Evolutionary conservation across 2,797 vertebrate genomes (phyloP), one percentile per base, ranked within the genome.

Genomic region (Gymnothorax javanicus): DNA sequence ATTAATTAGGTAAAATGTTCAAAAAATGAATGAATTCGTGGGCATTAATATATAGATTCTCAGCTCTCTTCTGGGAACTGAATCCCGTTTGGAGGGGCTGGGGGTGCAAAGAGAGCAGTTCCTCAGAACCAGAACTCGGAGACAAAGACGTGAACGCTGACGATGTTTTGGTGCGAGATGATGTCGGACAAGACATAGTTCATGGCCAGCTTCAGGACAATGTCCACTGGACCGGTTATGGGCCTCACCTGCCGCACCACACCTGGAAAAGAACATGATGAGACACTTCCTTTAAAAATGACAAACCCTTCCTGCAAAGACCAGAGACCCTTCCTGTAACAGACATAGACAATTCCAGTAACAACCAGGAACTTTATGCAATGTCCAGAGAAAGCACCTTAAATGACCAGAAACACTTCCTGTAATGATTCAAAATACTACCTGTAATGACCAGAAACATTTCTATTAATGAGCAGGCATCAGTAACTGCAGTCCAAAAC

Each of bases 121-220:
- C 86, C 94, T 95, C 93, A 99, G 95, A 99, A 99, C 98, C 98
- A 99, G 91, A 97, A 99, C 94, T 99, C 97, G 0, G 98, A 98
- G 86, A 99, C 96, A 3, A 97, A 98, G 92, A 99, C 94, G 90
- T 98, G 96, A 58, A 99, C 97, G 0, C 98, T 97, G 96, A 99
- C 95, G 12, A 98, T 93, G 84, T 98, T 99, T 79, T 97, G 97
- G 89, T 98, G 96, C 7, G 97, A 96, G 84, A 98, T 96, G 4
- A 97, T 96, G 2, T 97, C 97, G 23, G 95, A 93, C 0, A 95
- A 89, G 90, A 98, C 96, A 0, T 97, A 98, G 92, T 97, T 97
- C 96, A 98, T 96, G 88, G 96, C 94, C 90, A 98, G 93, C 89
- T 97, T 95, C 92, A 98, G 89, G 88, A 94, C 88, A 0, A 97